These are phyloP conservation scores for Ornithoptera priamus DNA, from an alignment of 2,888 invertebrate genomes.

Conservation along the genomic window DNA sequence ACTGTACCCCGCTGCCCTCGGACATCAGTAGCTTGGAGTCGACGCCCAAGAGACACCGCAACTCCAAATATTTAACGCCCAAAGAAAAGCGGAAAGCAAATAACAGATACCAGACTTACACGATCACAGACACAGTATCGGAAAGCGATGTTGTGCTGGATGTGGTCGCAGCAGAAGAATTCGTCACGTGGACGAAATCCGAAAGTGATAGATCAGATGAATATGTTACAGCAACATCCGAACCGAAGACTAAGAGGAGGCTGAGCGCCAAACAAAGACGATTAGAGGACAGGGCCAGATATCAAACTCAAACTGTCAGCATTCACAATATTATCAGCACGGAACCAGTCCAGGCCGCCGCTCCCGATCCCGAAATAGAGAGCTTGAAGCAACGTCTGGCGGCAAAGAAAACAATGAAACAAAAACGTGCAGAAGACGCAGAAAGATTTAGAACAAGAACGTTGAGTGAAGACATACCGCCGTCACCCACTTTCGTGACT, in stretches of 20 bases:
- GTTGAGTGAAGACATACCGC: constrained; percentile 76
- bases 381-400: constrained; percentile 63
- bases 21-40: constrained; percentile 88
- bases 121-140: constrained; percentile 81
- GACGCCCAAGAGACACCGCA: constrained; percentile 83
- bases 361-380: constrained; percentile 62
- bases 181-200: constrained; percentile 70
- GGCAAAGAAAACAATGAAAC: constrained; percentile 76
- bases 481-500: constrained; percentile 74
- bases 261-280: constrained; percentile 83
- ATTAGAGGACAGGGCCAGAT: constrained; percentile 83
- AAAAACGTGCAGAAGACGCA: constrained; percentile 82
- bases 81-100: constrained; percentile 88
- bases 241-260: constrained; percentile 60
- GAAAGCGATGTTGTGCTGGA: constrained; percentile 55
- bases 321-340: constrained; percentile 55
- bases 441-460: constrained; percentile 88
- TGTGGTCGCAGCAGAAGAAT: constrained; percentile 56
- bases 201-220: constrained; percentile 69
- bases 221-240: constrained; percentile 58
- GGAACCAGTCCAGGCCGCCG: constrained; percentile 39
- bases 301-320: constrained; percentile 83
- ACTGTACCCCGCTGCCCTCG: constrained; percentile 83
- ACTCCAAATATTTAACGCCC: constrained; percentile 82
- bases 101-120: constrained; percentile 91